Base-by-base conservation (phyloP, 2,888 invertebrate species). In the Pammene aurita region DNA sequence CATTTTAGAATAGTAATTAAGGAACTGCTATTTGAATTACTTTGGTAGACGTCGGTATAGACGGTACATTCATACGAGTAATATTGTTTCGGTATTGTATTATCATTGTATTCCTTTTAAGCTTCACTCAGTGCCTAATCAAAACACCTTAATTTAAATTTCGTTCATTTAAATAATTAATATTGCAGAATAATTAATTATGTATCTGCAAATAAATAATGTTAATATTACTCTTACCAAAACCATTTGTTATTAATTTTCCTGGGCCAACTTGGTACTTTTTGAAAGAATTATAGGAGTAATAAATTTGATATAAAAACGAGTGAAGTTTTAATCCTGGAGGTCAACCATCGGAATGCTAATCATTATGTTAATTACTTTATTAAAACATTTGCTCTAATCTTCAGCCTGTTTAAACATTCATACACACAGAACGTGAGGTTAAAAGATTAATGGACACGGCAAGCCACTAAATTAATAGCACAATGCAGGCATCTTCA, bases 271-370 rank as follows among this genome's bases (percentile, higher is more conserved):
- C 46, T 46, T 62, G 67, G 63, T 63, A 63, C 63, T 48, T 63
- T 56, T 57, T 65, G 69, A 69, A 69, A 65, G 54, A 69, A 60
- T 69, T 69, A 69, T 60, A 48, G 64, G 46, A 54, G 69, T 65
- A 69, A 69, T 69, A 69, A 60, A 69, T 65, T 69, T 65, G 48
- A 48, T 65, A 65, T 55, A 64, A 69, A 69, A 55, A 69, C 34
- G 46, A 58, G 65, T 58, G n/a, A 48, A 65, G 64, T 69, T 69
- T 69, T 69, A 65, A 65, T 69, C 34, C 54, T 35, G 55, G 35
- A 34, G 64, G 60, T 65, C 64, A 60, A 46, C 55, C 64, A 65
- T 69, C 46, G 13, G 58, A 65, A 69, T 69, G 41, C 54, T 69
- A 65, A 69, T 65, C 14, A 64, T 16, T 69, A 58, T 68, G 57